These are phyloP conservation scores for Cydia strobilella DNA, from an alignment of 1,140 invertebrate species.

Conservation along the genomic window DNA sequence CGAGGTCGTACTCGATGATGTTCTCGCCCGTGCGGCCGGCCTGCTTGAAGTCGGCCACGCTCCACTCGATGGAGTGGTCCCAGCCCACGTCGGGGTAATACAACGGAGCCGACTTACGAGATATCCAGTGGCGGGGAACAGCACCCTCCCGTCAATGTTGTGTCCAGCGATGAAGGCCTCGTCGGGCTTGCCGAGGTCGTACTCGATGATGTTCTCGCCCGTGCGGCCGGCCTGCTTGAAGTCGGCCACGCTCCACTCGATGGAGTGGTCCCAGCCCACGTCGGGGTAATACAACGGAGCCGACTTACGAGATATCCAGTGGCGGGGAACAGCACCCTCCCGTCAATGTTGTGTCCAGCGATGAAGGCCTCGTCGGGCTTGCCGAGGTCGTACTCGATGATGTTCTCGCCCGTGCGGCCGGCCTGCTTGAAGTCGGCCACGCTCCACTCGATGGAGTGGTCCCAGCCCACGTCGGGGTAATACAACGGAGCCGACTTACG, in stretches of 20 bases:
- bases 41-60: conserved; percentile 85
- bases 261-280: conserved; percentile 95
- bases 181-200: conserved; percentile 88
- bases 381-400: conserved; percentile 89
- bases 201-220: conserved; percentile 88
- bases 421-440: conserved; percentile 85
- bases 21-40: conserved; percentile 84
- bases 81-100: conserved; percentile 92
- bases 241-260: conserved; percentile 88
- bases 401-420: conserved; percentile 84
- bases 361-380: conserved; percentile 89
- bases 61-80: conserved; percentile 93
- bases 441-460: conserved; percentile 91
- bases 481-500: conserved; percentile 79
- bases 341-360: conserved; percentile 96
- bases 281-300: too few relatives aligned
- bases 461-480: conserved; percentile 94
- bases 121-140: conserved; percentile 98
- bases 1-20: conserved; percentile 89
- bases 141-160: conserved; percentile 95
- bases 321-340: conserved; percentile 95
- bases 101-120: conserved; percentile 84
- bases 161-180: conserved; percentile 93
- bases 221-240: conserved; percentile 81
- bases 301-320: conserved; percentile 92